phyloP scores from a whole-genome alignment of 92 coral and sea anemone species.

The Micromussa lordhowensis region DNA sequence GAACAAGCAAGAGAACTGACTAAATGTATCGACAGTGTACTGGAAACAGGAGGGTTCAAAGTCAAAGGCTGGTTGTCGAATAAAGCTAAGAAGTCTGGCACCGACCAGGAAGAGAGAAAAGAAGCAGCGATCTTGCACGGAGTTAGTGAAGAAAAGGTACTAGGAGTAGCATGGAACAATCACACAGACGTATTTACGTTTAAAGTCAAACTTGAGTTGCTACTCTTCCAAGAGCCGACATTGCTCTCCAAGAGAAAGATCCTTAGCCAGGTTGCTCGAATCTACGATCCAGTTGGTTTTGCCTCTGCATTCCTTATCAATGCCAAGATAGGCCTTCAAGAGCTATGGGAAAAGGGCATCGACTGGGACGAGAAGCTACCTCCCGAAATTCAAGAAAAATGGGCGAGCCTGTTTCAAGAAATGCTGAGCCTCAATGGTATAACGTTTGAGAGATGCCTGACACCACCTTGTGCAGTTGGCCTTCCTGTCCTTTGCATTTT shows the following conservation, averaged over 20 bases:
- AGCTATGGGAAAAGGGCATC: conserved; percentile 50
- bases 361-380: conserved; percentile 60
- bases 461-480: conserved; percentile 29
- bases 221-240: neutral
- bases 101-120: conserved; percentile 5
- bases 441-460: no score
- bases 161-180: conserved; percentile 37
- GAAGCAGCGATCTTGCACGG: conserved; percentile 19
- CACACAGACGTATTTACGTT: conserved; percentile 12
- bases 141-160: conserved; percentile 20
- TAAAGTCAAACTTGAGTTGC: conserved; percentile 3
- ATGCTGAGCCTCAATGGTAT: conserved; percentile 40
- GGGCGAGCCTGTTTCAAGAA: conserved; percentile 24
- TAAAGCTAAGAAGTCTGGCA: neutral
- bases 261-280: no score
- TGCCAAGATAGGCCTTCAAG: no score
- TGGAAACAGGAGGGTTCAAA: conserved; percentile 49
- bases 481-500: conserved; percentile 46
- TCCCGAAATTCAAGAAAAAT: conserved; percentile 16
- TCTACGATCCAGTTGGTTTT: no score
- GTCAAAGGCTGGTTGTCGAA: conserved; percentile 61
- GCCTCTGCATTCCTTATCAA: no score
- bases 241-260: conserved; percentile 41
- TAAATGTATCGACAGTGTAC: conserved; percentile 34
- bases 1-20: conserved; percentile 38